These are phyloP conservation scores for Chiropotes sagulatus DNA, from an alignment of 2,797 vertebrate genomes.

Conservation along the genomic window DNA sequence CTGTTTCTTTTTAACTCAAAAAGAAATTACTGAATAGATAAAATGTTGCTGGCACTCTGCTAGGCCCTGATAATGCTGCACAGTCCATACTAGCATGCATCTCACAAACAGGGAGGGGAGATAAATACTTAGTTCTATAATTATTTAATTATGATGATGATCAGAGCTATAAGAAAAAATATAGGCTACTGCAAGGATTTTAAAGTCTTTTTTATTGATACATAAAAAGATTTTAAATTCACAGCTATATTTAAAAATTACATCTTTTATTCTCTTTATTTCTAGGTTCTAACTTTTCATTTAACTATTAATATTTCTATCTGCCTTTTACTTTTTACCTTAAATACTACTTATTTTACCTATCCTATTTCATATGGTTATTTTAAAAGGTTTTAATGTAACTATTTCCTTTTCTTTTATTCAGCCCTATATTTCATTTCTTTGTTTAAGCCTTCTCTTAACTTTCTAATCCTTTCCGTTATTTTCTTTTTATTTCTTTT, in stretches of 20 bases:
- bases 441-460: neutral
- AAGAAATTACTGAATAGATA: neutral
- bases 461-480: neutral
- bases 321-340: neutral
- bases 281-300: neutral
- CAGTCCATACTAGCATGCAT: neutral
- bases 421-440: neutral
- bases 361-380: neutral
- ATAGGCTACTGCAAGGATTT: neutral
- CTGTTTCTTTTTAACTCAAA: neutral
- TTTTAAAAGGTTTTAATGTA: neutral
- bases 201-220: neutral
- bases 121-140: neutral
- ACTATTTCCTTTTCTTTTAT: conserved; percentile 6
- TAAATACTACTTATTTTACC: neutral
- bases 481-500: neutral
- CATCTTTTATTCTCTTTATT: neutral
- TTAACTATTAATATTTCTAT: neutral
- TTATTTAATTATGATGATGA: neutral
- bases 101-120: neutral
- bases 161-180: neutral
- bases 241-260: neutral
- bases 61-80: neutral
- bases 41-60: neutral
- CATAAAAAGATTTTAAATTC: neutral